Conservation (phyloP, 2,797 vertebrate species). For the Glossophaga mutica region DNA sequence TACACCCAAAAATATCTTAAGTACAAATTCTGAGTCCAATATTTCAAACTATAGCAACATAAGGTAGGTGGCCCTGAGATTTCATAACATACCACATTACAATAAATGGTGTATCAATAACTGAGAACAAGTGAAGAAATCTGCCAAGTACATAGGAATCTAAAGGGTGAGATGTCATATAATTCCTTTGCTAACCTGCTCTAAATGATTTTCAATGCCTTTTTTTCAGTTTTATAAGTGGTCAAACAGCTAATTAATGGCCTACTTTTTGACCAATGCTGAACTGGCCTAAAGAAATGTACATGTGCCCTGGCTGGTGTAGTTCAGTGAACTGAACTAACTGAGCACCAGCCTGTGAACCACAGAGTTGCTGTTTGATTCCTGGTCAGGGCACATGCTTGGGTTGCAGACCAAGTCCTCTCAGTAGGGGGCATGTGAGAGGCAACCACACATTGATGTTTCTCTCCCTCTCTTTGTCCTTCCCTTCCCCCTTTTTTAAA, state of each 20-base stretch:
- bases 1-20: not conserved
- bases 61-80: not conserved
- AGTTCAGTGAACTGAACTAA: too few relatives aligned
- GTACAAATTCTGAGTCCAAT: not conserved
- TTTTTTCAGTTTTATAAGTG: not conserved
- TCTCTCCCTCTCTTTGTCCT: too few relatives aligned
- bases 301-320: too few relatives aligned
- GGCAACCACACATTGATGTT: too few relatives aligned
- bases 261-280: not conserved
- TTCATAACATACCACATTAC: not conserved
- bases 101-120: not conserved
- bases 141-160: not conserved
- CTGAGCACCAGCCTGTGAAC: too few relatives aligned
- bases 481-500: too few relatives aligned
- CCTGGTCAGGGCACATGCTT: too few relatives aligned
- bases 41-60: not conserved
- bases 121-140: not conserved
- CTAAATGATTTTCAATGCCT: not conserved
- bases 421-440: too few relatives aligned
- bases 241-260: not conserved
- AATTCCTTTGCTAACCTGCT: not conserved
- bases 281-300: not conserved
- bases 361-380: too few relatives aligned
- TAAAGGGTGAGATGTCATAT: accelerated
- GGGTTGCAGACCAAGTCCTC: too few relatives aligned